Base-by-base conservation (phyloP, 2,797 vertebrate genomes). In the Lophius americanus region DNA sequence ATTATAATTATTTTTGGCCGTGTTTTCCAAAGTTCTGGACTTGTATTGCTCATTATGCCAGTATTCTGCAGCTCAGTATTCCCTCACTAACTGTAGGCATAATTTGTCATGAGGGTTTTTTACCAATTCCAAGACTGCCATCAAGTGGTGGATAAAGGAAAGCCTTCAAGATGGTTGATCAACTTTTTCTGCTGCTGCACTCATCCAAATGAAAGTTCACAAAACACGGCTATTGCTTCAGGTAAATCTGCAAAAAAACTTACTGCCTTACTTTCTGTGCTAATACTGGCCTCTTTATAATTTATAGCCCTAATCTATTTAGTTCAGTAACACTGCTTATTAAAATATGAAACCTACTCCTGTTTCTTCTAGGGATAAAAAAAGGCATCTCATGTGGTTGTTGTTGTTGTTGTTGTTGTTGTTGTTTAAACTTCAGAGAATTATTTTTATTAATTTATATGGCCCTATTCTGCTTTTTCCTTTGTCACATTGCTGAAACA, bases 121-220 rank as follows among this genome's bases (percentile, higher is more conserved):
- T 49, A 48, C 37, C 23, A 61, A 77, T 76, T 69, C 76, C 85
- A 88, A 91, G 55, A 87, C 83, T 91, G 92, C 88, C 91, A 87
- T 91, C 91, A 87, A 85, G 91, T 92, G 90, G 90, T 51, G 64
- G 53, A 60, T 61, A 14, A 12, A 67, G 56, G 62, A 77, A 84
- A 46, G 33, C 43, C 6, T 46, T 36, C 4, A 52, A 11, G 13
- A 51, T 39, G 9, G 7, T 14, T 7, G 6, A 44, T 32, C 0
- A 47, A 52, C 3, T 0, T 35, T 67, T 48, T 47, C 8, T 7
- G 32, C 5, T 7, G 64, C 32, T 32, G 41, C 42, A 44, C 0
- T 47, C 23, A 23, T 23, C 23, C 23, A 23, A 1, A 23, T 23
- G 2, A 23, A 23, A 23, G 23, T 23, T 23, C 23, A 23, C 23